Base-by-base conservation (phyloP, 1,140 invertebrate genomes). In the Trichomalopsis sarcophagae region DNA sequence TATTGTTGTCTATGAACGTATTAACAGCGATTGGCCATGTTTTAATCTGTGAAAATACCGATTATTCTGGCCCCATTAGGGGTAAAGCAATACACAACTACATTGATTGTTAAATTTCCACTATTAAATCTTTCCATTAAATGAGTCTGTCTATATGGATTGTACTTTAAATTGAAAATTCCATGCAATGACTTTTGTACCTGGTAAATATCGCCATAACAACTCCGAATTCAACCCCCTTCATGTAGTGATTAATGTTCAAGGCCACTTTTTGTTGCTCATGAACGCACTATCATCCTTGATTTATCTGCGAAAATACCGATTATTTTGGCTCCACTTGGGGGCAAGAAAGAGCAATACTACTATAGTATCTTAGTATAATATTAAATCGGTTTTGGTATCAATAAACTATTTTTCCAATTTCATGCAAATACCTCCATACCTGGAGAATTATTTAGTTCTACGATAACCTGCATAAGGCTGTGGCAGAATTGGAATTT, bases 381-480 rank as follows among this genome's bases (percentile, higher is more conserved):
- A 21, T 36, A 74, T 21, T 47, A 74, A 36, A 33, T 36, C 13
- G 23, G 4, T 62, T 55, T 66, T n/a, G 2, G 13, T 1, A 17
- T 17, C 23, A 17, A n/a, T n/a, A 33, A 62, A 78, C 50, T 69
- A 81, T 44, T 44, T 79, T 50, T 69, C 79, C 69, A 81, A 69
- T 40, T 40, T 47, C 79, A 81, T 81, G 79, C 79, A 81, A 81
- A 17, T 68, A 69, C 79, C 66, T 81, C 66, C 66, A 50, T 69
- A 81, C 79, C 79, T 81, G 66, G 62, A 81, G 66, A 69, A 69
- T 44, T 17, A 17, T 81, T 81, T 47, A 27, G 36, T 77, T 55
- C 11, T 66, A 79, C 14, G 2, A 21, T 62, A 30, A 36, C 14
- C 30, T 33, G 21, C n/a, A 14, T n/a, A 50, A 47, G 47, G 21